Conservation (phyloP, 2,888 invertebrate species). For the Drosophila suboccidentalis region DNA sequence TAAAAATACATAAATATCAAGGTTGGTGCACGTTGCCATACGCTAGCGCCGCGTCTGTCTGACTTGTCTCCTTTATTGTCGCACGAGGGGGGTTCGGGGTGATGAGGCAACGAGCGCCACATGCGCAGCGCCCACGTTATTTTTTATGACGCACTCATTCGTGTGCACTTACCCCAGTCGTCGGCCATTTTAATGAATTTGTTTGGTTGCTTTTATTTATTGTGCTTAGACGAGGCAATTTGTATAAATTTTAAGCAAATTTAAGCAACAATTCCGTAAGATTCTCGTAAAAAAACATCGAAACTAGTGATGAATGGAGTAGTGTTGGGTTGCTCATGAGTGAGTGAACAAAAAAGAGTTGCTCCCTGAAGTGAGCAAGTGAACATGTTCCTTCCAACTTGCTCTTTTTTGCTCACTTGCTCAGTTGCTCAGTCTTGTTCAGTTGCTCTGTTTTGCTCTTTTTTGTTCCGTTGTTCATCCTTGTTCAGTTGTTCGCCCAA, state of each 20-base stretch:
- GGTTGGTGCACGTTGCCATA: constrained; percentile 46
- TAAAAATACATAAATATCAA: constrained; percentile 50
- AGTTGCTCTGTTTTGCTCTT: no score
- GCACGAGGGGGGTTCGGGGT: not conserved
- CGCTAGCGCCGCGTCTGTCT: constrained; percentile 14
- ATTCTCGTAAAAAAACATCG: no score
- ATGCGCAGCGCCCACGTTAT: constrained; percentile 68
- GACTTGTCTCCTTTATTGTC: constrained; percentile 34
- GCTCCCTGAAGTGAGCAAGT: no score
- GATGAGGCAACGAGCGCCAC: constrained; percentile 36
- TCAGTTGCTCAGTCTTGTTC: no score
- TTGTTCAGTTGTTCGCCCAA: no score
- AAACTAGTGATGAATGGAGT: no score
- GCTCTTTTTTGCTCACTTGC: no score
- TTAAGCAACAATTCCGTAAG: constrained; percentile 23
- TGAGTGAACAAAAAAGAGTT: no score
- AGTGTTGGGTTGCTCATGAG: not conserved
- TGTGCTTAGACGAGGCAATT: constrained; percentile 40
- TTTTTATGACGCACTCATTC: constrained; percentile 50
- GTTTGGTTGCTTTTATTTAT: constrained; percentile 28
- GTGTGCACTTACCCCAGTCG: constrained; percentile 88
- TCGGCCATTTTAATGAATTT: constrained; percentile 87
- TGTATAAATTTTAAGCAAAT: constrained; percentile 34
- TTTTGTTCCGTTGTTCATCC: no score
- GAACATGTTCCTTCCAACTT: no score